Evolutionary conservation across 1,140 invertebrate species (phyloP).

Genomic region (Odontomachus brunneus): DNA sequence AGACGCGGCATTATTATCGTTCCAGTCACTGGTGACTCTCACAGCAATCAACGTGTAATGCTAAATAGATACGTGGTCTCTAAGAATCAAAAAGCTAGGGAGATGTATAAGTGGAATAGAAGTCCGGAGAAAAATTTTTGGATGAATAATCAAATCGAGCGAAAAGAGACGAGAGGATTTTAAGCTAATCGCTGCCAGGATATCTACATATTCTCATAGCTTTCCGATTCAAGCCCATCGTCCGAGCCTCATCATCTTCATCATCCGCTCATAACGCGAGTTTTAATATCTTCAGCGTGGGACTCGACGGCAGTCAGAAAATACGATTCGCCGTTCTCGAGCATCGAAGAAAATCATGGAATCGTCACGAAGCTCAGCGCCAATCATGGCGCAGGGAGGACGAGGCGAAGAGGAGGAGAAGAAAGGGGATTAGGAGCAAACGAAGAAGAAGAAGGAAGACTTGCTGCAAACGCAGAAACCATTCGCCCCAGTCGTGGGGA

Average conservation of each 20-base stretch:
- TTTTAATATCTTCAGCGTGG: slow-evolving; percentile 43
- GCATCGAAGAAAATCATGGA: slow-evolving; percentile 65
- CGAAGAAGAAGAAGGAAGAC: slow-evolving; percentile 63
- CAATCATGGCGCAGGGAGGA: slow-evolving; percentile 40
- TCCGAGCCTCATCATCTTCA: slow-evolving; percentile 25
- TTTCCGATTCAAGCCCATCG: neutral
- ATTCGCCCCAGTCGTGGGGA: slow-evolving; percentile 50
- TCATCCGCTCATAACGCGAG: slow-evolving; percentile 30
- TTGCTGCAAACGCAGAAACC: slow-evolving; percentile 70
- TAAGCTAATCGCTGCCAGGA: neutral
- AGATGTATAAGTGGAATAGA: too few species aligned
- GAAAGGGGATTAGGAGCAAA: slow-evolving; percentile 48
- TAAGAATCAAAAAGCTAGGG: too few species aligned
- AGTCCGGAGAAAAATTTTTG: too few species aligned
- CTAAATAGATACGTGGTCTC: too few species aligned
- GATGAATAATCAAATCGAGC: too few species aligned
- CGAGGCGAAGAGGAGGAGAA: slow-evolving; percentile 25
- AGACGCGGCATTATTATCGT: too few species aligned
- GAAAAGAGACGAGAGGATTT: neutral
- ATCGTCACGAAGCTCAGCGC: slow-evolving; percentile 49
- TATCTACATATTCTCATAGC: slow-evolving; percentile 20
- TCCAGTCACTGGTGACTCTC: too few species aligned
- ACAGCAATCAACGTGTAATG: too few species aligned
- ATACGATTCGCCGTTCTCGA: slow-evolving; percentile 67
- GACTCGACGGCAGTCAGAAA: slow-evolving; percentile 45